Percentiles rank a stretch among this genome's conserved stretches.
Conservation (phyloP, 2,797 vertebrate genomes). For the Rhinophrynus dorsalis region DNA sequence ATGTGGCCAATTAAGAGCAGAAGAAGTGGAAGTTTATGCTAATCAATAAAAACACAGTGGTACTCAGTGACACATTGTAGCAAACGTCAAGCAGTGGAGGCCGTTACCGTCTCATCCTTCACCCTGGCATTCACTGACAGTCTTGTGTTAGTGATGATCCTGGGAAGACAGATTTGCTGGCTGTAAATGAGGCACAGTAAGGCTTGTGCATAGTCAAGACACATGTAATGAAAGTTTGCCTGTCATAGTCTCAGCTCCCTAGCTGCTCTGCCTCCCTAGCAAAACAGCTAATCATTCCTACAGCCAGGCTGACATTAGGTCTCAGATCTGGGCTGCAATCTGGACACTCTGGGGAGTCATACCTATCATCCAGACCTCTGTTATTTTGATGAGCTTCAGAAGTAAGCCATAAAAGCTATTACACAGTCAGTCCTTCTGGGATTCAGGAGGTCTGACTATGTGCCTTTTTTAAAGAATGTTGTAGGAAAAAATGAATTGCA, state of each 20-base stretch:
- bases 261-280: constrained; percentile 6
- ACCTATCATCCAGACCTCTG: constrained; percentile 45
- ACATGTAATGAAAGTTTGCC: constrained; percentile 40
- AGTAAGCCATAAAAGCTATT: constrained; percentile 47
- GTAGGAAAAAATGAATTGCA: constrained; percentile 9
- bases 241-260: constrained; percentile 25
- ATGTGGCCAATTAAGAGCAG: constrained; percentile 35
- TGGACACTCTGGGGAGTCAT: constrained; percentile 42
- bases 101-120: constrained; percentile 33
- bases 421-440: constrained; percentile 34
- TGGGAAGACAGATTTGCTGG: constrained; percentile 36
- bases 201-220: constrained; percentile 39
- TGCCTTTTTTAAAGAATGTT: constrained; percentile 27
- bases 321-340: constrained; percentile 39
- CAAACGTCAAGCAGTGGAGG: constrained; percentile 35
- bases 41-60: constrained; percentile 42
- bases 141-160: constrained; percentile 45
- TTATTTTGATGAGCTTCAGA: constrained; percentile 50
- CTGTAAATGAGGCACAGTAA: constrained; percentile 46
- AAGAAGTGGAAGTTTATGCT: constrained; percentile 37
- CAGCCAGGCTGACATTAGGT: constrained; percentile 26
- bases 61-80: constrained; percentile 34
- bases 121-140: constrained; percentile 37
- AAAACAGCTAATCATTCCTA: constrained; percentile 44
- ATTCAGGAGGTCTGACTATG: constrained; percentile 22